Base-by-base conservation (phyloP, 2,888 invertebrate genomes). In the Lithophane socia region DNA sequence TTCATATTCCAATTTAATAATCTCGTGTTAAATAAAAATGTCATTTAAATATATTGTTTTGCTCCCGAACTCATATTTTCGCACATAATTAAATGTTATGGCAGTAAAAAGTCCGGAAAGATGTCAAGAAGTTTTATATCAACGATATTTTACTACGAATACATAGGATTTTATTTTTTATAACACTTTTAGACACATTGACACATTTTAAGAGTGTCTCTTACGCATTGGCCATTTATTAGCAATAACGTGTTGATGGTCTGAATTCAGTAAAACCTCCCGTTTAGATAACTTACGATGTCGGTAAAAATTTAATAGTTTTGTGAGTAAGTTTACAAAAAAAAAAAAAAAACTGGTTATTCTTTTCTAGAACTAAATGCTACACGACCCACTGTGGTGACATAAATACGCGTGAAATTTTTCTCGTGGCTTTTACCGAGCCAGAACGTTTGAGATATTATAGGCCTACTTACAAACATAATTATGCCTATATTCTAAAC, bases 21-120 rank as follows among this genome's bases (percentile, higher is more conserved):
- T 67, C 64, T 60, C 52, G 49, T 74, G 77, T 75, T 52, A 73
- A 76, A 85, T 77, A 66, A 75, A 82, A 79, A 60, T 58, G 37
- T 58, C 37, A 54, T 65, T 69, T 12, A 58, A 74, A 69, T 70
- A 21, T 60, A 42, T 54, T 24, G 18, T 70, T 56, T 76, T 68
- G 58, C 61, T 75, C 58, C 13, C 24, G 24, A 64, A 21, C 70
- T 47, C 63, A 72, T 84, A 75, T 78, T 76, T 84, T 75, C 37
- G 71, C 76, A 74, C 78, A 61, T 78, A 69, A 79, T 85, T 78
- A 78, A 79, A 86, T 82, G 75, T 74, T 86, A 81, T 83, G 82
- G 83, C 78, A 77, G 69, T 64, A 76, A 79, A 79, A 80, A 77
- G 65, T 66, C 52, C 70, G 24, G 56, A 72, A 82, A 56, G 73